phyloP scores from a whole-genome alignment of 92 coral and sea anemone species.

The Zoanthus sansibaricus region DNA sequence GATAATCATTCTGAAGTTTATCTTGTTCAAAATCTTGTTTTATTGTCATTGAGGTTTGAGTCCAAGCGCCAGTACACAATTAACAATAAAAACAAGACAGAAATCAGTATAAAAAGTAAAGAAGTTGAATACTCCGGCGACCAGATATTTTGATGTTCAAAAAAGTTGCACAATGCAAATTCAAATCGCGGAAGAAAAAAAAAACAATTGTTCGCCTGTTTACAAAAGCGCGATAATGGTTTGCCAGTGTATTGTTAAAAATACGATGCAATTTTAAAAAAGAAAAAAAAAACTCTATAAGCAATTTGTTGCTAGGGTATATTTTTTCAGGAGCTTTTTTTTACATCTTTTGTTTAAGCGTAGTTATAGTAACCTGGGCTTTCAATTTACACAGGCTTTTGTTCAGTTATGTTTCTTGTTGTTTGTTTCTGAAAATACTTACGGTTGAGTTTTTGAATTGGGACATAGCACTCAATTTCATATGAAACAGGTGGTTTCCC shows the following conservation, averaged over 20 bases:
- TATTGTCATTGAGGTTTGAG: slow-evolving; percentile 16
- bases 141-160: not conserved
- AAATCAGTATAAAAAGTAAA: not conserved
- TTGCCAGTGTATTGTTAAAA: slow-evolving; percentile 23
- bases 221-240: slow-evolving; percentile 42
- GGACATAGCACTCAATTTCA: slow-evolving; percentile 49
- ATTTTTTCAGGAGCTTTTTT: not conserved
- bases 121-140: not conserved
- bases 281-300: slow-evolving; percentile 3
- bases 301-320: slow-evolving; percentile 4
- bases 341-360: not conserved
- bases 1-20: not conserved
- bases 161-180: slow-evolving; percentile 31
- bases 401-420: slow-evolving; percentile 60
- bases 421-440: slow-evolving; percentile 63
- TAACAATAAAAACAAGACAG: not conserved
- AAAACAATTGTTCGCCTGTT: not conserved
- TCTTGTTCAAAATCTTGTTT: slow-evolving; percentile 29
- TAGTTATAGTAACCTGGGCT: slow-evolving; percentile 20
- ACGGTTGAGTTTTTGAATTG: slow-evolving; percentile 70
- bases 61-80: slow-evolving; percentile 12
- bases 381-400: slow-evolving; percentile 21
- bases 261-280: slow-evolving; percentile 19
- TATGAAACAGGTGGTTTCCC: slow-evolving; percentile 54
- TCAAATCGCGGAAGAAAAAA: slow-evolving; percentile 21